Evolutionary conservation across 64 coral and sea anemone genomes (phyloP).

Genomic region (Montipora efflorescens): DNA sequence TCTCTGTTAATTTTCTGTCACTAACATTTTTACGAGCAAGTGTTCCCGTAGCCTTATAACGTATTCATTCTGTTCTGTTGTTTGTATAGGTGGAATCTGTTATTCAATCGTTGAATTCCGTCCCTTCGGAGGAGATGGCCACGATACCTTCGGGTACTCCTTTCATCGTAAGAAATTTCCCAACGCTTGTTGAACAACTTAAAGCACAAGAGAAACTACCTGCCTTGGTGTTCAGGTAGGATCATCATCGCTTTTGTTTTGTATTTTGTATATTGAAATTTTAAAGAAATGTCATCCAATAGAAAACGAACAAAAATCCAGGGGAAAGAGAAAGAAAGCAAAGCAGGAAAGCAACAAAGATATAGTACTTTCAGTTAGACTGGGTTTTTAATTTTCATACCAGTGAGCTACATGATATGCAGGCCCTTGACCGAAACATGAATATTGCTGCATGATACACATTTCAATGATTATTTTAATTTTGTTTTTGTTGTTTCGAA

Average conservation of each 20-base stretch:
- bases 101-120: not conserved
- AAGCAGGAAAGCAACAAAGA: not conserved
- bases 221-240: constrained; percentile 23
- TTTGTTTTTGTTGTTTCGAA: too few relatives aligned
- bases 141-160: not conserved
- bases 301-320: not conserved
- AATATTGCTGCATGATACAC: too few relatives aligned
- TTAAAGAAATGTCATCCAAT: too few relatives aligned
- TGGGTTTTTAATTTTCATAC: too few relatives aligned
- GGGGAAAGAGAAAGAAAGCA: not conserved
- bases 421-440: too few relatives aligned
- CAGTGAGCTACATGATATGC: too few relatives aligned
- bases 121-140: not conserved
- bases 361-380: too few relatives aligned
- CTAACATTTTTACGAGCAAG: too few relatives aligned
- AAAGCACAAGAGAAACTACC: constrained; percentile 37
- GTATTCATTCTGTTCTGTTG: not conserved
- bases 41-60: not conserved
- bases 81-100: not conserved
- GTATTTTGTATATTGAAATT: not conserved
- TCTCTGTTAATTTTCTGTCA: too few relatives aligned
- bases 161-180: not conserved
- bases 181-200: constrained; percentile 27
- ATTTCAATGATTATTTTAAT: too few relatives aligned
- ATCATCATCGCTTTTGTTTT: not conserved